Evolutionary conservation across 2,797 vertebrate genomes (phyloP), one percentile per base, ranked within the genome.

Genomic region (Novumbra hubbsi): DNA sequence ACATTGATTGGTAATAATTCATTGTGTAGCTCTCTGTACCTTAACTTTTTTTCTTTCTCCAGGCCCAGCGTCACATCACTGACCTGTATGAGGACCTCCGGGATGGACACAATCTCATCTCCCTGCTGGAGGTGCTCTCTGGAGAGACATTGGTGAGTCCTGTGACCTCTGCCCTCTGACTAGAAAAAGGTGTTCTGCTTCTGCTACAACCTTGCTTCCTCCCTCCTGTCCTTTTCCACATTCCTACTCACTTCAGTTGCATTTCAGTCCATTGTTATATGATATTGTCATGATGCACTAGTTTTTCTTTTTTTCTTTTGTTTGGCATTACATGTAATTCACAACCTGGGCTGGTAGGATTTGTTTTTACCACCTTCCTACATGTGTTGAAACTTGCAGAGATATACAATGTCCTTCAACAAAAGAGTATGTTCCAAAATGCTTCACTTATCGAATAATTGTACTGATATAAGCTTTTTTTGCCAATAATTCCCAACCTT

Each of bases 61-160:
- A 98, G 97, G 93, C 95, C 1, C 96, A 98, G 90, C 92, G 95
- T 72, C 96, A 98, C n/a, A 91, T 98, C 90, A 96, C 94, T 6
- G 97, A 98, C 88, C 91, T 98, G 65, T 98, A 98, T 7, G 96
- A 98, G 85, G 96, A 98, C 89, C 95, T 98, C 73, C 89, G 96
- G 19, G 96, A 98, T 92, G 97, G 97, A 84, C 96, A 98, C 94
- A 98, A 95, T 87, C 96, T 98, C 88, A 98, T 98, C 91, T 98
- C 96, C 2, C 92, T 98, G 82, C 93, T 98, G 94, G 97, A 98
- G 90, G 96, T 97, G 78, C 95, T 98, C 78, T 98, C 96, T 0
- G 96, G 96, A 81, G 96, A 98, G 86, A 96, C 95, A 0, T 92
- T 98, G 96, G 97, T 98, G 90, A 84, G 96, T 90, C 2, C 6